phyloP scores from a whole-genome alignment of 2,113 vertebrate genomes.

The Percopsis transmontana region DNA sequence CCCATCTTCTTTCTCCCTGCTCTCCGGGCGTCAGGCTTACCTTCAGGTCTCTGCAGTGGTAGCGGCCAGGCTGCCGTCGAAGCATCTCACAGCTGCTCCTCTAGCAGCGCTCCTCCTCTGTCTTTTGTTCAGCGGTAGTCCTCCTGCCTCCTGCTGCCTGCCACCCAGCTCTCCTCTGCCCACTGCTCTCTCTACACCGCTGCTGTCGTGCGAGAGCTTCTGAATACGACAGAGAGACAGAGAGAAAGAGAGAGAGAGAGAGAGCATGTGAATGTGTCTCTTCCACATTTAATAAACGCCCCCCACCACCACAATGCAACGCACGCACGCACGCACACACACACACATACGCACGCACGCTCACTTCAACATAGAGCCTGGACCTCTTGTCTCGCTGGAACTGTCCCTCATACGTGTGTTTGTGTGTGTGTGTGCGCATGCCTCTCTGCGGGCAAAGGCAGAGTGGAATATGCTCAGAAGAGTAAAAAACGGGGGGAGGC shows the following conservation, averaged over 20 bases:
- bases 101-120: slow-evolving; percentile 60
- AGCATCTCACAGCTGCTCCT: slow-evolving; percentile 73
- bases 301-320: neutral
- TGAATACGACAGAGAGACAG: slow-evolving; percentile 31
- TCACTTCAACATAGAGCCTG: neutral
- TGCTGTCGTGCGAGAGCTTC: slow-evolving; percentile 12
- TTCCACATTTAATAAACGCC: too few relatives aligned
- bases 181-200: neutral
- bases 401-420: neutral
- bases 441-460: slow-evolving; percentile 15
- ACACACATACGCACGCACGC: neutral
- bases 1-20: neutral
- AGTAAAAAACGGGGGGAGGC: neutral
- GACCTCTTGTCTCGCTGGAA: too few relatives aligned
- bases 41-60: slow-evolving; percentile 75
- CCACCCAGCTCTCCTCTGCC: slow-evolving; percentile 69
- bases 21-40: slow-evolving; percentile 56
- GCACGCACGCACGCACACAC: neutral
- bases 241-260: slow-evolving; percentile 11
- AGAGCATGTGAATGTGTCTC: neutral
- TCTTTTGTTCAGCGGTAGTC: slow-evolving; percentile 63
- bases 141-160: slow-evolving; percentile 52
- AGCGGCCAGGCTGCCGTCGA: slow-evolving; percentile 66
- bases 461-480: neutral
- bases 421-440: slow-evolving; percentile 3